Evolutionary conservation across 2,797 vertebrate genomes (phyloP).

Genomic region (Lindbergichthys nudifrons): DNA sequence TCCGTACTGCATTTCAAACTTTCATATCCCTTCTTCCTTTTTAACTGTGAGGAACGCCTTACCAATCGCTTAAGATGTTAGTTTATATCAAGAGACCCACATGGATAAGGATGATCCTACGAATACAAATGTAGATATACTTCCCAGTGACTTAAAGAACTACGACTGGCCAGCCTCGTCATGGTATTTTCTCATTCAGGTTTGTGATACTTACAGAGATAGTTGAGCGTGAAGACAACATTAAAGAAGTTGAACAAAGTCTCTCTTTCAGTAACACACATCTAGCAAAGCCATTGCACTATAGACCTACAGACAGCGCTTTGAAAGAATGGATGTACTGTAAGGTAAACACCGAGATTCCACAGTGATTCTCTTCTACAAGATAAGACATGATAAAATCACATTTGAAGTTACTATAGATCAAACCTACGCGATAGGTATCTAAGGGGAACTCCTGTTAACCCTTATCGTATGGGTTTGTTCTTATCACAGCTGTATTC

Average conservation of each 20-base stretch:
- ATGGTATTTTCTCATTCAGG: neutral
- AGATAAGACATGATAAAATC: neutral
- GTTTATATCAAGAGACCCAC: too few relatives aligned
- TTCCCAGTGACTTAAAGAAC: too few relatives aligned
- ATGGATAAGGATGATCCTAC: too few relatives aligned
- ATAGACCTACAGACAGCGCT: neutral
- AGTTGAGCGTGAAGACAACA: neutral
- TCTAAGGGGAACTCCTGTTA: neutral
- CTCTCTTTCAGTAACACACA: too few relatives aligned
- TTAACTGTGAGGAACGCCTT: too few relatives aligned
- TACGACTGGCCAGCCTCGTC: neutral
- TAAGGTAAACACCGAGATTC: neutral
- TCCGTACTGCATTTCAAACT: too few relatives aligned
- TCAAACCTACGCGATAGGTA: neutral
- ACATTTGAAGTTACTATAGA: neutral
- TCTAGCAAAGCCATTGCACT: neutral
- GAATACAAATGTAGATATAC: neutral
- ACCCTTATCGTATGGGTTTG: neutral
- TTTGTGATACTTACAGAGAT: neutral
- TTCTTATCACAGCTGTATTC: neutral
- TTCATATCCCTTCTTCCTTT: too few relatives aligned
- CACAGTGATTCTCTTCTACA: neutral
- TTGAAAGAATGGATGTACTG: neutral
- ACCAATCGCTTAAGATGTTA: too few relatives aligned
- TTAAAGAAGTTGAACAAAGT: neutral